Evolutionary conservation across 2,113 vertebrate genomes (phyloP), one percentile per base, ranked within the genome.

Genomic region (Azemiops feae): DNA sequence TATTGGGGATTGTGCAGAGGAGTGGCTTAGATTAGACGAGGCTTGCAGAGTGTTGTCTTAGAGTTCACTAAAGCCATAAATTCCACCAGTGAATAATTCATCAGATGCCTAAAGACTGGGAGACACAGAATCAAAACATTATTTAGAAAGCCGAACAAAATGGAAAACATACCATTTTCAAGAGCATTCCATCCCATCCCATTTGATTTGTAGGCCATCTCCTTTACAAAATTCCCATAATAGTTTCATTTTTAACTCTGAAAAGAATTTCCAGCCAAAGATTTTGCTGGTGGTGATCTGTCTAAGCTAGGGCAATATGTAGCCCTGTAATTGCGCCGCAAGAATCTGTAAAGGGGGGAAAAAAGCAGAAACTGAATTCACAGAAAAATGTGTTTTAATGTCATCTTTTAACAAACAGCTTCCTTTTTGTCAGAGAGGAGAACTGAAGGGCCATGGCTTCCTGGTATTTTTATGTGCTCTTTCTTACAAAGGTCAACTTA

Each of bases 261-360:
- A 69, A n/a, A 74, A 25, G 89, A 88, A 91, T 93, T 88, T 91
- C 58, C 85, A 91, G 50, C 12, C 20, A 91, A 23, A 74, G 20
- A 12, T 9, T 85, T 81, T 43, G 1, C 5, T 69, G 60, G 6
- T 5, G 20, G 23, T 74, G 27, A 74, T 92, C 34, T 69, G n/a
- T 53, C 23, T 69, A 43, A 50, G 43, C 22, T 50, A 69, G 86
- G 69, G 34, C 90, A 55, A 45, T 30, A 52, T 91, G n/a, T 53
- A 69, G 52, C 14, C 25, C 45, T 64, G 9, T 52, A 92, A 39
- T 39, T 22, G 57, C 25, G 16, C 8, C 8, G 9, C 34, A 54
- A 52, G 25, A 90, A 30, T 47, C 7, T 69, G 74, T 81, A 89
- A 11, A 1, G n/a, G 23, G 39, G 18, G 7, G 10, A 20, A 74